phyloP scores from a whole-genome alignment of 2,113 vertebrate species.

The Benitochromis conjunctus region DNA sequence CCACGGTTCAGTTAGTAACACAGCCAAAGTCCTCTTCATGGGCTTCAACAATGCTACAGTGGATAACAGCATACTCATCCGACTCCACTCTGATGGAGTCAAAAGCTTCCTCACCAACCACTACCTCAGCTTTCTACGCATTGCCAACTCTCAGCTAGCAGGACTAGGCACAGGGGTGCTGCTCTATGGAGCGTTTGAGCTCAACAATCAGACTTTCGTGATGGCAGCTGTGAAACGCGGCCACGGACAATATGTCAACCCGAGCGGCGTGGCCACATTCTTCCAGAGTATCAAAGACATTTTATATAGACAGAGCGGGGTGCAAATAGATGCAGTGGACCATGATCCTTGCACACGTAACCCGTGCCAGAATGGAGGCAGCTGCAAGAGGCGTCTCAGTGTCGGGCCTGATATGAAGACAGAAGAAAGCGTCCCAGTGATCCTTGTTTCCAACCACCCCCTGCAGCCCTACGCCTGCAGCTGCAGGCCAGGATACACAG shows the following conservation, averaged over 20 bases:
- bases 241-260: constrained; percentile 86
- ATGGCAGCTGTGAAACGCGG: constrained; percentile 85
- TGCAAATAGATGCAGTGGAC: constrained; percentile 88
- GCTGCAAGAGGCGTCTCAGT: constrained; percentile 83
- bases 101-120: constrained; percentile 86
- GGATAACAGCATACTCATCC: constrained; percentile 91
- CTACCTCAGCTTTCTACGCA: constrained; percentile 90
- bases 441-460: constrained; percentile 84
- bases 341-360: constrained; percentile 86
- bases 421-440: constrained; percentile 85
- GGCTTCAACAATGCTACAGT: constrained; percentile 88
- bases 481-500: constrained; percentile 87
- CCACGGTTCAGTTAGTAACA: constrained; percentile 84
- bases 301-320: constrained; percentile 87
- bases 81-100: constrained; percentile 75
- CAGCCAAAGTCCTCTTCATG: constrained; percentile 81
- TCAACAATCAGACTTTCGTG: constrained; percentile 87
- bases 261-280: constrained; percentile 92
- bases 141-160: constrained; percentile 86
- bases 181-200: constrained; percentile 84
- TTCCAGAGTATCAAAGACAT: constrained; percentile 95
- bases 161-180: constrained; percentile 88
- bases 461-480: constrained; percentile 86
- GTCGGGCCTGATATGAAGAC: constrained; percentile 76
- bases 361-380: constrained; percentile 92